Conservation (phyloP, 2,113 vertebrate genomes). For the Zosterops borbonicus region DNA sequence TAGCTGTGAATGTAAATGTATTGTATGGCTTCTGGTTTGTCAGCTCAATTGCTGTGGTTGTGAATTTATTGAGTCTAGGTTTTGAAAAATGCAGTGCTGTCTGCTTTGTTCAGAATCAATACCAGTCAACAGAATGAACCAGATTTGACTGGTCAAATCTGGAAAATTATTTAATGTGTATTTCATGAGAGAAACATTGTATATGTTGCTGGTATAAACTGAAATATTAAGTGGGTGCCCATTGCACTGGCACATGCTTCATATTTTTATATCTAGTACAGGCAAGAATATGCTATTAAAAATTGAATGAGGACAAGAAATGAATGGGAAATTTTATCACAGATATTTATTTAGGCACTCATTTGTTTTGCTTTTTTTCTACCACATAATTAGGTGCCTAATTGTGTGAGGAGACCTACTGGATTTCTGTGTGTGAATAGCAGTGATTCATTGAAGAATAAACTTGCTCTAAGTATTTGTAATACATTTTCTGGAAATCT, state of each 20-base stretch:
- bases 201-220: neutral
- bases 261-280: neutral
- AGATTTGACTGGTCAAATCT: conserved; percentile 12
- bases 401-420: neutral
- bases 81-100: conserved; percentile 23
- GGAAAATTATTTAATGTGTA: neutral
- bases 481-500: neutral
- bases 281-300: neutral
- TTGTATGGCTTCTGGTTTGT: conserved; percentile 49
- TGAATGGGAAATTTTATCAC: neutral
- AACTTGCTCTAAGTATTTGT: neutral
- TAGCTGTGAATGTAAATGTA: conserved; percentile 54
- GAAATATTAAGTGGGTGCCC: neutral
- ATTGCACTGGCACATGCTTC: neutral
- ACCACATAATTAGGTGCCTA: neutral
- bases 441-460: neutral
- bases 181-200: neutral
- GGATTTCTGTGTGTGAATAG: neutral
- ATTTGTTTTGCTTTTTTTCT: rapidly evolving
- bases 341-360: neutral
- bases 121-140: neutral
- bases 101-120: conserved; percentile 35
- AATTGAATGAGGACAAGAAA: neutral
- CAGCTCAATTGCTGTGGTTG: neutral
- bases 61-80: conserved; percentile 52